phyloP scores from a whole-genome alignment of 2,797 vertebrate genomes.

The Pipistrellus kuhlii region DNA sequence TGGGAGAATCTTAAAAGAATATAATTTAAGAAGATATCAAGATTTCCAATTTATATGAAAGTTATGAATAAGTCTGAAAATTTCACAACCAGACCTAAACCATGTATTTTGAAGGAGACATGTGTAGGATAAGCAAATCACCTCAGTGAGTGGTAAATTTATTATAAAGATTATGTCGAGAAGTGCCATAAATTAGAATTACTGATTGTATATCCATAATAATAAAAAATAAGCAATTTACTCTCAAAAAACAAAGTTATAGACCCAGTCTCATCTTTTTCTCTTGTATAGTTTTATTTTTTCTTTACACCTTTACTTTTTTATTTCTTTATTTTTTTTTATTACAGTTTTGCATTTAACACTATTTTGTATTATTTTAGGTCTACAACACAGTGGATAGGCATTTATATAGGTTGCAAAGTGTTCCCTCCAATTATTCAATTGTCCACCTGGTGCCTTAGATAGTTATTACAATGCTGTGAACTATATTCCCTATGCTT shows the following conservation, averaged over 20 bases:
- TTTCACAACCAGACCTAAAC: neutral
- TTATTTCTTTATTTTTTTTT: neutral
- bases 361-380: neutral
- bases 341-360: neutral
- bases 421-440: neutral
- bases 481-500: neutral
- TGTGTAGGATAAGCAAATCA: conserved; percentile 5
- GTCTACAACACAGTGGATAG: neutral
- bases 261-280: neutral
- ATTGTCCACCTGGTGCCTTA: neutral
- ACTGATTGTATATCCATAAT: neutral
- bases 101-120: neutral
- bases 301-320: neutral
- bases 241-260: neutral
- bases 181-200: neutral
- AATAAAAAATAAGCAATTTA: neutral
- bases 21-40: neutral
- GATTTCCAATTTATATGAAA: neutral
- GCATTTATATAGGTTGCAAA: neutral
- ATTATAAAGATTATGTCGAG: neutral
- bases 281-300: neutral
- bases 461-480: neutral
- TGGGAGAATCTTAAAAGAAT: neutral
- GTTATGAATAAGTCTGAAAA: neutral
- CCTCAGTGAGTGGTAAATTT: neutral